A percentile compares a stretch with the other conserved stretches of the same genome.
Evolutionary conservation across 37 sponge, comb jelly and placozoan species (phyloP).

Genomic region (Oscarella lobularis): DNA sequence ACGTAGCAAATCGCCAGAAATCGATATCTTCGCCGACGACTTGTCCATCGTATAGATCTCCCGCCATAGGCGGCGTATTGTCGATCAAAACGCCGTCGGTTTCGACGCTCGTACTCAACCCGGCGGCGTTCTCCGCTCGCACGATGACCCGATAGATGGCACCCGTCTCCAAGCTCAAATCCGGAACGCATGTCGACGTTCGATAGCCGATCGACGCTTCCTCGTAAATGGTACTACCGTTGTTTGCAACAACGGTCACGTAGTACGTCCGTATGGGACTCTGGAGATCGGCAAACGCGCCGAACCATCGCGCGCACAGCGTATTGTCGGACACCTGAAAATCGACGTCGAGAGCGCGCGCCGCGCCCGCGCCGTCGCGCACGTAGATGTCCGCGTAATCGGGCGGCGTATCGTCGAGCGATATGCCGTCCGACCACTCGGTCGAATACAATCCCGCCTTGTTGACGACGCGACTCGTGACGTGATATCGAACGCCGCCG

Average conservation of each 20-base stretch:
- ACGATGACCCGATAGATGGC: neutral
- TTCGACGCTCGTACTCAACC: neutral
- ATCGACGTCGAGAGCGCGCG: neutral
- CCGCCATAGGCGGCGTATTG: neutral
- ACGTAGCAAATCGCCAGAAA: neutral
- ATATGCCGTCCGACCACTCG: constrained; percentile 1
- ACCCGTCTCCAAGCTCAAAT: neutral
- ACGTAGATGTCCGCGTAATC: neutral
- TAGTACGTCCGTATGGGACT: neutral
- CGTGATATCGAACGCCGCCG: neutral
- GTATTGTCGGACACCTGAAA: neutral
- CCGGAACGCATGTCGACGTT: neutral
- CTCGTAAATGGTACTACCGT: neutral
- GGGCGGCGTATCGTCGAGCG: neutral
- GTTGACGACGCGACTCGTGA: neutral
- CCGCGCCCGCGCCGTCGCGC: neutral
- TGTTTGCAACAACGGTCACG: neutral
- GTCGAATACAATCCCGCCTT: neutral
- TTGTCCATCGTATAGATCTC: neutral
- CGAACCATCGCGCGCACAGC: neutral
- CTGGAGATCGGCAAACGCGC: neutral
- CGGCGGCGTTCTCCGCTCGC: neutral
- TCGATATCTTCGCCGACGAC: constrained; percentile 4
- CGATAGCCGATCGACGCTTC: neutral
- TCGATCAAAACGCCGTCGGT: constrained; percentile 5